Evolutionary conservation across 2,113 vertebrate genomes (phyloP), one percentile per base, ranked within the genome.

Genomic region (Myocastor coypus): DNA sequence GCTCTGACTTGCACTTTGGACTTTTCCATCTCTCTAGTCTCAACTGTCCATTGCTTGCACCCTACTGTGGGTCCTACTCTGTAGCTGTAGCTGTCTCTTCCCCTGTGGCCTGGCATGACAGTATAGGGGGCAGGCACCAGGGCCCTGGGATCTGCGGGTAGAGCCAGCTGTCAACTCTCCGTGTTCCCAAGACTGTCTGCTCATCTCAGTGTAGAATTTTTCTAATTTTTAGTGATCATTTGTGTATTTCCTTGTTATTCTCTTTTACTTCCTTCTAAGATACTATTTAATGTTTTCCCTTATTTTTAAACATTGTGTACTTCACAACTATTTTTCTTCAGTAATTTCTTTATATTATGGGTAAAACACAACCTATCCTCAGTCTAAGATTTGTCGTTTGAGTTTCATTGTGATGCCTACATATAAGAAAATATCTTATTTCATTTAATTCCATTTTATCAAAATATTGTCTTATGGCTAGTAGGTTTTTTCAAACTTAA

Each of bases 381-480:
- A 42, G 32, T 77, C 9, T 14, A 4, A 14, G 4, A 5, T 42
- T 87, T 94, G 24, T 9, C 17, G 66, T 86, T 92, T 80, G 9
- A 71, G 6, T 63, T 50, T 87, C 7, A 55, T 71, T 50, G 40
- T 82, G 64, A 9, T 87, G 34, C 13, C 32, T 89, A 42, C 30
- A 87, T n/a, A 63, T 50, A 87, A 87, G 82, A 24, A 85, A 82
- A 66, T 77, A 55, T 20, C 19, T 78, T 82, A 34, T 20, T 83
- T 92, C 78, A 87, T 40, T 89, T 84, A 90, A 89, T 87, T 94
- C n/a, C 64, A 87, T n/a, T 66, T 91, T 68, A 61, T 89, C 71
- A 69, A 71, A 66, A 32, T 26, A 34, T 83, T 87, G 20, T 40
- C 93, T 81, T 13, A 64, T 84, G 42, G 12, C 4, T 91, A n/a